Evolutionary conservation across 2,113 vertebrate genomes (phyloP).

Genomic region (Cryptomyrus ogoouensis): DNA sequence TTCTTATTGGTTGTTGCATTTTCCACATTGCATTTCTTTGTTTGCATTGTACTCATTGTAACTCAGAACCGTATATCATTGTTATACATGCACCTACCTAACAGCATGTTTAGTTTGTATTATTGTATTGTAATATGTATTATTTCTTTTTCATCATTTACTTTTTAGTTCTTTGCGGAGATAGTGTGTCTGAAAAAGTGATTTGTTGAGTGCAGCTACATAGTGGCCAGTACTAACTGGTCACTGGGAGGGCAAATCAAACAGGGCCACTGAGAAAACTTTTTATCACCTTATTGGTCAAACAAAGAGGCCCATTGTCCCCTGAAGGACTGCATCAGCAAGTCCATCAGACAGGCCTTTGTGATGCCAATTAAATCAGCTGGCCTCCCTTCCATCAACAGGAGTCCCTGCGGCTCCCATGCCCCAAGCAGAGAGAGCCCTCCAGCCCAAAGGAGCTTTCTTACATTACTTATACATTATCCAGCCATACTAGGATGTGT

Average conservation of each 20-base stretch:
- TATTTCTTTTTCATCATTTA: not conserved
- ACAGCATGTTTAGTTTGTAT: not conserved
- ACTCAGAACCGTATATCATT: not conserved
- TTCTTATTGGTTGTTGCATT: not conserved
- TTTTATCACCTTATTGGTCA: slow-evolving; percentile 40
- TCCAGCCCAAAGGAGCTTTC: not conserved
- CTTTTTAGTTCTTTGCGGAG: not conserved
- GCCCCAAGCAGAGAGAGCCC: not conserved
- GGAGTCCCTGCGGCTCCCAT: not conserved
- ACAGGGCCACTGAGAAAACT: slow-evolving; percentile 34
- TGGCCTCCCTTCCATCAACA: slow-evolving; percentile 7
- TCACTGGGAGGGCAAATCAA: slow-evolving; percentile 25
- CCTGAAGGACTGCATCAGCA: slow-evolving; percentile 31
- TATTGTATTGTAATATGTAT: no score
- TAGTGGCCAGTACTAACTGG: not conserved
- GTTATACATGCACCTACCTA: not conserved
- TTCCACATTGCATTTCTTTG: not conserved
- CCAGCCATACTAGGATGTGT: not conserved
- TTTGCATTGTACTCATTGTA: not conserved
- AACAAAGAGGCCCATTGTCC: slow-evolving; percentile 40
- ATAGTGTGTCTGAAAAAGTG: not conserved
- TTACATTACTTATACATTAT: not conserved
- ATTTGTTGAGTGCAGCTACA: not conserved
- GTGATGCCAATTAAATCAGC: slow-evolving; percentile 27
- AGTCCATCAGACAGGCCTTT: slow-evolving; percentile 31